Percentiles rank a stretch among this genome's conserved stretches.
These are phyloP conservation scores for Pseudomugil gertrudae DNA, from an alignment of 2,797 vertebrate genomes.

Conservation along the genomic window DNA sequence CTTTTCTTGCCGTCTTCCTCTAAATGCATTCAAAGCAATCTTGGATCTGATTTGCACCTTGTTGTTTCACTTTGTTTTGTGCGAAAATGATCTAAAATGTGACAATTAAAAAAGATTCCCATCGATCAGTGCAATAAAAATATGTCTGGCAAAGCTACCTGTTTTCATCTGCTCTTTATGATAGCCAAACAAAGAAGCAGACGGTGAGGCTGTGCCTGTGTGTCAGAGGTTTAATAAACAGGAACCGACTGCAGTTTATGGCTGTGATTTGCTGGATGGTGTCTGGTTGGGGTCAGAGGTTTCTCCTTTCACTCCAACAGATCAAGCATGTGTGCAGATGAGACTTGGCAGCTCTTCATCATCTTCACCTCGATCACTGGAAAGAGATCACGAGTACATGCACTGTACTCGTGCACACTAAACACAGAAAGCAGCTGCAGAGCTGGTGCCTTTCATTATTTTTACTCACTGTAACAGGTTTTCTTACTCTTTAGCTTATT, in stretches of 20 bases:
- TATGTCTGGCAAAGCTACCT: constrained; percentile 28
- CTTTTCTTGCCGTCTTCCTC: constrained; percentile 59
- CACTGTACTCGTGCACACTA: no score
- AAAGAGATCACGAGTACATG: constrained; percentile 38
- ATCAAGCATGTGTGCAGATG: constrained; percentile 41
- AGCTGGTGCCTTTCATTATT: not conserved
- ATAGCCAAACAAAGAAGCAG: constrained; percentile 4
- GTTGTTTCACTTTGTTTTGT: constrained; percentile 39
- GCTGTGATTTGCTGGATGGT: constrained; percentile 44
- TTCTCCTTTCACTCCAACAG: constrained; percentile 69
- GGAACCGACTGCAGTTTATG: constrained; percentile 46
- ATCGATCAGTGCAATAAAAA: constrained; percentile 60
- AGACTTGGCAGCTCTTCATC: constrained; percentile 56
- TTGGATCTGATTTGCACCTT: constrained; percentile 26
- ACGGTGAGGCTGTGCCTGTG: no score
- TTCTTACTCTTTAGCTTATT: not conserved
- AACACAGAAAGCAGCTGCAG: not conserved
- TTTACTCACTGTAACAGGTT: constrained; percentile 6
- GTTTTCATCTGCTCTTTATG: constrained; percentile 32
- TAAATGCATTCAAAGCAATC: constrained; percentile 44
- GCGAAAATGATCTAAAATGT: constrained; percentile 38
- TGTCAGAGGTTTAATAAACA: constrained; percentile 49
- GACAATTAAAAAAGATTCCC: constrained; percentile 12
- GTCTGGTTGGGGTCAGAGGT: constrained; percentile 62
- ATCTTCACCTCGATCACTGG: constrained; percentile 57